A percentile compares a stretch with the other conserved stretches of the same genome.
Evolutionary conservation across 2,113 vertebrate genomes (phyloP).

Genomic region (Micronycteris hirsuta): DNA sequence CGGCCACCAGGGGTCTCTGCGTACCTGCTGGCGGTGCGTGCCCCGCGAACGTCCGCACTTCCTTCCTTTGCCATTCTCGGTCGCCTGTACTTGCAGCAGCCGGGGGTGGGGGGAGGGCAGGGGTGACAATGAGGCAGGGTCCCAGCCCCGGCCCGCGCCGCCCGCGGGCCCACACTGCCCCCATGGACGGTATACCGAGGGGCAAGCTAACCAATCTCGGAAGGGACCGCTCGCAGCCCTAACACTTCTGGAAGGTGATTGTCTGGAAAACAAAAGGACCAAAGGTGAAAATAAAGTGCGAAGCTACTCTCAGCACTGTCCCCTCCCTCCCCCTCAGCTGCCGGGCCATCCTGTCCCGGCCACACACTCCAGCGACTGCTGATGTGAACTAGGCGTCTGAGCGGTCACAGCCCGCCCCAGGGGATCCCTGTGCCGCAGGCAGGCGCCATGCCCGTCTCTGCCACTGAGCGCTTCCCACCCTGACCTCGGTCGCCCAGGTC

Average conservation of each 20-base stretch:
- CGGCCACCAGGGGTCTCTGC: not conserved
- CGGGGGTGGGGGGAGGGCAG: too few species aligned
- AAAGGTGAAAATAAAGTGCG: not conserved
- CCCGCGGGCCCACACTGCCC: too few species aligned
- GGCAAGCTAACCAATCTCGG: fast-evolving
- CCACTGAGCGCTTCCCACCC: fast-evolving
- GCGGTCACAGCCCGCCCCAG: not conserved
- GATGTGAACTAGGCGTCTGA: fast-evolving
- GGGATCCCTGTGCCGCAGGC: fast-evolving
- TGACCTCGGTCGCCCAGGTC: not conserved
- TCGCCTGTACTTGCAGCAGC: too few species aligned
- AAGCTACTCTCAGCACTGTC: not conserved
- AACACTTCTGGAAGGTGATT: not conserved
- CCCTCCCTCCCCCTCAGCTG: not conserved
- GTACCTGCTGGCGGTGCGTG: not conserved
- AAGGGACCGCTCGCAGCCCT: fast-evolving
- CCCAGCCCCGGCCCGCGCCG: not conserved
- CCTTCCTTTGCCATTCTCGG: not conserved
- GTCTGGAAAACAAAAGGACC: not conserved
- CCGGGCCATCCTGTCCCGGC: not conserved
- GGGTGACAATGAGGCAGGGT: too few species aligned
- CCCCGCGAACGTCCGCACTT: too few species aligned
- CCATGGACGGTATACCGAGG: not conserved
- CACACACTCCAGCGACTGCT: not conserved
- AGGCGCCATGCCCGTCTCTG: too few species aligned